Evolutionary conservation across 2,888 invertebrate species (phyloP).

Genomic region (Phasia obesa): DNA sequence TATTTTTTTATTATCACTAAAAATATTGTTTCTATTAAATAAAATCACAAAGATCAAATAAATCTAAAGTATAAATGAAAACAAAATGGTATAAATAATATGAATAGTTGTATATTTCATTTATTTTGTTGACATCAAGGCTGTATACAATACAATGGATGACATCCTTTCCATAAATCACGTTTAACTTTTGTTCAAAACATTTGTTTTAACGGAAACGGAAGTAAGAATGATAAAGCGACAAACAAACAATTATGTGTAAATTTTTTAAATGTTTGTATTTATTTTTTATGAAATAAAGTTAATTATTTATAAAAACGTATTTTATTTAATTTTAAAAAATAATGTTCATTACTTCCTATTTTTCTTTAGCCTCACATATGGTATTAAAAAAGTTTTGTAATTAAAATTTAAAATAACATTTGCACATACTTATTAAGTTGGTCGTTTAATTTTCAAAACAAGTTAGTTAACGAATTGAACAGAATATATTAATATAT

Average conservation of each 20-base stretch:
- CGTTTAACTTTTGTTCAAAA: constrained; percentile 54
- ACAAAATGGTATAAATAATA: background rate
- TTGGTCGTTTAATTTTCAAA: no score
- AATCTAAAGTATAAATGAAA: background rate
- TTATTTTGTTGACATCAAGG: constrained; percentile 34
- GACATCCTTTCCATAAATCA: constrained; percentile 53
- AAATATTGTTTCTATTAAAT: no score
- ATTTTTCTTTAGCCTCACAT: no score
- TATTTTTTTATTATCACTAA: no score
- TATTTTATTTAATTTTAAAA: no score
- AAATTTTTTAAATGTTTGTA: background rate
- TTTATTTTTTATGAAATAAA: background rate
- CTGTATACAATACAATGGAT: constrained; percentile 35
- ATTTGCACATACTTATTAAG: no score
- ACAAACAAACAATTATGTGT: constrained; percentile 40
- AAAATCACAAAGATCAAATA: no score
- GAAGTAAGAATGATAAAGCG: constrained; percentile 60
- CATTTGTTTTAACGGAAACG: constrained; percentile 65
- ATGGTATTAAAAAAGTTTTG: no score
- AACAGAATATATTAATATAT: no score
- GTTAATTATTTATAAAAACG: background rate
- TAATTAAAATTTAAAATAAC: no score
- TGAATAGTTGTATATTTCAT: background rate
- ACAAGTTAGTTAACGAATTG: no score
- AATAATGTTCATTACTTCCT: no score